Conservation (phyloP, 2,888 invertebrate species). For the Cheilosia scutellata region DNA sequence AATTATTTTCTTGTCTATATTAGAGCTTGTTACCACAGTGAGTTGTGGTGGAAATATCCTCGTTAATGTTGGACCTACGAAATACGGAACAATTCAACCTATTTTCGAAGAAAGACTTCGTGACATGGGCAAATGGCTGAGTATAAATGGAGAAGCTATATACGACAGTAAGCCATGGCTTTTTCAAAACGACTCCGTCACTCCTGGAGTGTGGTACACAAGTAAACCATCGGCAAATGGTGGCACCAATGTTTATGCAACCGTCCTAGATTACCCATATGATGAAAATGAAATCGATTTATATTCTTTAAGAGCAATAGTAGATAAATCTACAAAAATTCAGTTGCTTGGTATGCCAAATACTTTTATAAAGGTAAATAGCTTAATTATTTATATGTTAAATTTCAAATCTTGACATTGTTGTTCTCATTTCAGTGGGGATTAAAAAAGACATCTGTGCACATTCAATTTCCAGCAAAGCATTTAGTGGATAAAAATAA, state of each 20-base stretch:
- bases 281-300: conserved; percentile 85
- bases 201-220: conserved; percentile 91
- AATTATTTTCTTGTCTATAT: background rate
- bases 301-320: conserved; percentile 83
- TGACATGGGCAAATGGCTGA: conserved; percentile 92
- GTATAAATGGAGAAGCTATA: conserved; percentile 94
- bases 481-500: conserved; percentile 81
- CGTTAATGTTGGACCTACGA: conserved; percentile 93
- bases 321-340: conserved; percentile 81
- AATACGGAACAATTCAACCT: conserved; percentile 93
- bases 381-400: conserved; percentile 76
- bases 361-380: conserved; percentile 78
- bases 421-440: conserved; percentile 79
- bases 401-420: conserved; percentile 73
- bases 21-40: conserved; percentile 89
- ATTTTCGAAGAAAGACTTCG: conserved; percentile 94
- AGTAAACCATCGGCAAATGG: conserved; percentile 78
- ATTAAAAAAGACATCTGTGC: conserved; percentile 77
- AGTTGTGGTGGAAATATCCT: conserved; percentile 91
- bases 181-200: conserved; percentile 92
- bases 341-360: conserved; percentile 85
- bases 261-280: conserved; percentile 89
- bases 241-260: conserved; percentile 87
- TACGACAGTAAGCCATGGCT: conserved; percentile 92
- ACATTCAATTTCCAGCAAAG: conserved; percentile 82